Conservation (phyloP, 2,888 invertebrate genomes). For the Julus scandinavius region DNA sequence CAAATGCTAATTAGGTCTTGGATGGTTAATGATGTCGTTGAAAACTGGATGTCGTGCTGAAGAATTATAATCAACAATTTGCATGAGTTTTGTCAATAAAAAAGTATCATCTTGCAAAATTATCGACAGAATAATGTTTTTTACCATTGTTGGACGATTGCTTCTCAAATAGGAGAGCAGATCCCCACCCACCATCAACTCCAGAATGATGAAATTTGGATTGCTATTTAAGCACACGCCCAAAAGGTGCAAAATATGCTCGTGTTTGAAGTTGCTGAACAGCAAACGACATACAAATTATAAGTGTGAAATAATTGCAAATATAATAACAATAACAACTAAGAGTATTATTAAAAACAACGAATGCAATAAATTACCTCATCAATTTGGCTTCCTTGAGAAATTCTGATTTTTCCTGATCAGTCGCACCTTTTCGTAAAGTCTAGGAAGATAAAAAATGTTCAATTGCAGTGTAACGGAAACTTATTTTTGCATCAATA, state of each 20-base stretch:
- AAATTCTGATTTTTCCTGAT: constrained; percentile 91
- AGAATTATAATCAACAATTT: neutral
- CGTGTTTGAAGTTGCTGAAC: constrained; percentile 88
- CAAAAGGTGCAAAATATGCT: constrained; percentile 90
- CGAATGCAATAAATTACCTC: constrained; percentile 69
- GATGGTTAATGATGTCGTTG: constrained; percentile 72
- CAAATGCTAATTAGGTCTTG: constrained; percentile 91
- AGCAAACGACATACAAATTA: too few species aligned
- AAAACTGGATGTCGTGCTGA: constrained; percentile 55
- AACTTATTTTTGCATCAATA: neutral
- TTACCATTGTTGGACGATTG: constrained; percentile 80
- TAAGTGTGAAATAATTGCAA: neutral
- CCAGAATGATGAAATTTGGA: constrained; percentile 93
- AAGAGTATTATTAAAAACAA: neutral
- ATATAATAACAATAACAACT: too few species aligned
- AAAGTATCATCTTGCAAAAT: neutral
- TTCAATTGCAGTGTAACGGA: neutral
- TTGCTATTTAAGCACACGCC: constrained; percentile 96
- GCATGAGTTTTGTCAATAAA: neutral
- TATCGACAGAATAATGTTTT: constrained; percentile 58
- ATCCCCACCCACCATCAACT: constrained; percentile 98
- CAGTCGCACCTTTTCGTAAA: constrained; percentile 88
- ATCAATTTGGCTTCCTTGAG: constrained; percentile 96
- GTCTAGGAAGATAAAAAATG: constrained; percentile 71
- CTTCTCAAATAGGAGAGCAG: constrained; percentile 87